Base-by-base conservation (phyloP, 2,888 invertebrate species). In the Andrena bicolor region DNA sequence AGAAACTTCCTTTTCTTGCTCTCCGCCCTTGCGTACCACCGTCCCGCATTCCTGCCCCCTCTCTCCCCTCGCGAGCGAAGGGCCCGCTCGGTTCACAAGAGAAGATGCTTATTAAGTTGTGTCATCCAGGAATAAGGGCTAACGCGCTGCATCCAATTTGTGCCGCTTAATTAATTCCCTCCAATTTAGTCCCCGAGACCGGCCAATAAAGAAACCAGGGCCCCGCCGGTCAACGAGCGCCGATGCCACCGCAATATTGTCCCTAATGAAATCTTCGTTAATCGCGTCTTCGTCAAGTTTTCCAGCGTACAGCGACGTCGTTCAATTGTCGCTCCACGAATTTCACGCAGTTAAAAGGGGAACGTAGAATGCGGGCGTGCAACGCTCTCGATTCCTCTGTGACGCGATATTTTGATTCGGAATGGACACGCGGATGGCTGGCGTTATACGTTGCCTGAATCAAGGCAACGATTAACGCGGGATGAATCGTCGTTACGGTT, bases 141-240 rank as follows among this genome's bases (percentile, higher is more conserved):
- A 92, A 92, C 92, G 88, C 91, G 91, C 91, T 93, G 93, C 93
- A 93, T 93, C 92, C 92, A 93, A 93, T 93, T 94, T 93, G 90
- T 91, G 89, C 88, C 87, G 91, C 89, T 94, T 93, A 93, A 94
- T 94, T 93, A 93, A 94, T 93, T 93, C 92, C 88, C 90, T 91
- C 89, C 91, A 91, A 92, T 92, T 93, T 89, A 88, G 88, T 82
- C 85, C 86, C 80, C 87, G 88, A 86, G 86, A 86, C 86, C 86
- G 86, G 80, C 88, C 88, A 89, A 91, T 90, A 90, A 89, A 90
- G 88, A 88, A 86, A 87, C 88, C 83, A 76, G 86, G 85, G 84
- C 87, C 41, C 86, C 86, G 88, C 60, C 87, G 88, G 84, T 84
- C 86, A 87, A 85, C 85, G 82, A 88, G 88, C 86, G 86, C 72